Conservation (phyloP, 2,797 vertebrate species). For the Craterocephalus amniculus region DNA sequence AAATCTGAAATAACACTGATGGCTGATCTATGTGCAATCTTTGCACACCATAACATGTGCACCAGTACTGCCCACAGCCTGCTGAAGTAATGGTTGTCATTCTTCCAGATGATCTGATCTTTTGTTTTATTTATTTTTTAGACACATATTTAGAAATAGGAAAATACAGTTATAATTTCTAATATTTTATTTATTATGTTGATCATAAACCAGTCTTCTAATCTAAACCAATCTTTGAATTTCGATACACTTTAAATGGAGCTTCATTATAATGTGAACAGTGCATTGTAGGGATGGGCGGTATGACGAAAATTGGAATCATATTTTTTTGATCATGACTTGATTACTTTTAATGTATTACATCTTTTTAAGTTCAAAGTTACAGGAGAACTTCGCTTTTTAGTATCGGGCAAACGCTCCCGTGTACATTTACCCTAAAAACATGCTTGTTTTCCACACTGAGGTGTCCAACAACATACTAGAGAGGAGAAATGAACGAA, state of each 20-base stretch:
- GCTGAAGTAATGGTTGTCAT: neutral
- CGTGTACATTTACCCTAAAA: too few relatives aligned
- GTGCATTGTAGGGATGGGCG: too few relatives aligned
- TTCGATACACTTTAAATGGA: neutral
- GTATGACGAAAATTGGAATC: too few relatives aligned
- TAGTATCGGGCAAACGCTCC: too few relatives aligned
- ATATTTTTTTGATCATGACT: neutral
- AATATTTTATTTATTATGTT: neutral
- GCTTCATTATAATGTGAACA: too few relatives aligned
- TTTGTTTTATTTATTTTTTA: neutral
- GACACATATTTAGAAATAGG: neutral
- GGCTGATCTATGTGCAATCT: neutral
- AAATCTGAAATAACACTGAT: constrained; percentile 1
- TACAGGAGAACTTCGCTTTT: too few relatives aligned
- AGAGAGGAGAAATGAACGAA: too few relatives aligned
- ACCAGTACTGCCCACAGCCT: neutral
- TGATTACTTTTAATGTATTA: neutral
- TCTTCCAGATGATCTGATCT: neutral
- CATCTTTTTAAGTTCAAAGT: too few relatives aligned
- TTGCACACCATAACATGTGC: too few relatives aligned
- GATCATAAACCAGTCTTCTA: neutral
- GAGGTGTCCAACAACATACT: too few relatives aligned
- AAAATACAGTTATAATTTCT: neutral
- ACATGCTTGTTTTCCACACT: too few relatives aligned
- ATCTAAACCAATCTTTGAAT: neutral